Conservation (phyloP, 2,113 vertebrate species). For the Tychaedon coryphoeus region DNA sequence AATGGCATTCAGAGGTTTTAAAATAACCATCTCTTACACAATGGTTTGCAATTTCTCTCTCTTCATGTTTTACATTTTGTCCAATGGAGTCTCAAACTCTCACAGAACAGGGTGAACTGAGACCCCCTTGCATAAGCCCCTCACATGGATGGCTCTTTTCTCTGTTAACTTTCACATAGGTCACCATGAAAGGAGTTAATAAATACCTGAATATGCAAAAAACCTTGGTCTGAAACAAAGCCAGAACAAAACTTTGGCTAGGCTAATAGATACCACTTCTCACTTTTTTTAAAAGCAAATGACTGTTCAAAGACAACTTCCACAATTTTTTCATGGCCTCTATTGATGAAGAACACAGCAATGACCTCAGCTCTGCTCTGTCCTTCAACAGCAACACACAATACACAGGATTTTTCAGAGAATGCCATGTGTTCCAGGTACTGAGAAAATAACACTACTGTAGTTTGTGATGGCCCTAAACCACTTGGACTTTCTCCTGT, state of each 20-base stretch:
- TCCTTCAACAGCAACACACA: neutral
- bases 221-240: neutral
- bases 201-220: neutral
- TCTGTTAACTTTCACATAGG: neutral
- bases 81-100: neutral
- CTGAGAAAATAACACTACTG: neutral
- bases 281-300: neutral
- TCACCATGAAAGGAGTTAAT: neutral
- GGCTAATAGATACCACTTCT: neutral
- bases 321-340: neutral
- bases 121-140: neutral
- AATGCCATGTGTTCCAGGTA: neutral
- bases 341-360: fast-evolving
- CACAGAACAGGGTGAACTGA: neutral
- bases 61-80: neutral
- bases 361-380: neutral
- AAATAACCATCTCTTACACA: neutral
- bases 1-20: neutral
- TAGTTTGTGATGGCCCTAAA: neutral
- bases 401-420: neutral
- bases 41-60: neutral
- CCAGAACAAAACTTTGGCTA: neutral
- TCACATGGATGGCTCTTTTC: neutral
- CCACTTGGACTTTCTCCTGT: neutral
- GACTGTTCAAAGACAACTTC: fast-evolving